Conservation (phyloP, 2,888 invertebrate genomes). For the Brachypalpus laphriformis region DNA sequence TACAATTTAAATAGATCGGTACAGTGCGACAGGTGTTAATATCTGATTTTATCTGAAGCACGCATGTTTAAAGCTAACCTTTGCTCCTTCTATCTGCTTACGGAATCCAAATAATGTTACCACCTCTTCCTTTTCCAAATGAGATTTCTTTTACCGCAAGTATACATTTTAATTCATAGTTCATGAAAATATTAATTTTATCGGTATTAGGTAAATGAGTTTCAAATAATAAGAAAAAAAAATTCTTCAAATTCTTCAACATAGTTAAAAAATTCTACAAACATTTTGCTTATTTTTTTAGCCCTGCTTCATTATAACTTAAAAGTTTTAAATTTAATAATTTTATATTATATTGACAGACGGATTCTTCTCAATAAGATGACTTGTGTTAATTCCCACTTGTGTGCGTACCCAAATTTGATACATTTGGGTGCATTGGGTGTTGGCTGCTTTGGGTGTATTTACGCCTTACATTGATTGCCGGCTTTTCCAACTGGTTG, state of each 20-base stretch:
- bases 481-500: neutral
- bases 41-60: too few species aligned
- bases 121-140: conserved; percentile 7
- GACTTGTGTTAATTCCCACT: neutral
- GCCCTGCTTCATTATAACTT: neutral
- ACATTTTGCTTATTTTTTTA: neutral
- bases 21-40: too few species aligned
- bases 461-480: neutral
- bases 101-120: conserved; percentile 15
- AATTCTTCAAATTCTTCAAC: neutral
- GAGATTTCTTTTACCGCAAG: too few species aligned
- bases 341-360: neutral
- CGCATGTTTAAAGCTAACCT: neutral
- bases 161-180: too few species aligned
- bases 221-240: neutral
- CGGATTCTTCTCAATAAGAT: neutral
- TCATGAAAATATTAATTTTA: too few species aligned
- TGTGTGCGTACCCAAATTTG: neutral
- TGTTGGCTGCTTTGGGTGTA: neutral
- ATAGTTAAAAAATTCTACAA: neutral
- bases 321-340: neutral
- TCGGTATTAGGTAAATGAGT: neutral
- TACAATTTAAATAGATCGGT: conserved; percentile 11
- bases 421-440: too few species aligned
- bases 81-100: conserved; percentile 7